phyloP scores from a whole-genome alignment of 2,797 vertebrate genomes.

The Ctenopoma kingsleyae region DNA sequence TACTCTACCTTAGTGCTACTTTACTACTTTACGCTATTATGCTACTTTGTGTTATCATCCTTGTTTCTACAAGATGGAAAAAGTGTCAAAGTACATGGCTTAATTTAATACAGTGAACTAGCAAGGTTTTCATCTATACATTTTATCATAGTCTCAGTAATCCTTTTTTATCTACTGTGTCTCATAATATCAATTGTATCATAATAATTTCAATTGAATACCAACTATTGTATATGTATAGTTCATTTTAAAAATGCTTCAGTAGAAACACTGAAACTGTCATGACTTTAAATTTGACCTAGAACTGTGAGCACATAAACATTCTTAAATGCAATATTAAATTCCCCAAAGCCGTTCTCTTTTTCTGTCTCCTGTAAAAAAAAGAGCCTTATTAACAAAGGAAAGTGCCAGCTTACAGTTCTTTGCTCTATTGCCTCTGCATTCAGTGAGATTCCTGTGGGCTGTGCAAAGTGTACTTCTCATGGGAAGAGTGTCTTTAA shows the following conservation, averaged over 20 bases:
- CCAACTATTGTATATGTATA: background rate
- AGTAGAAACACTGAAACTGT: background rate
- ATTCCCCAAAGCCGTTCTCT: slow-evolving; percentile 45
- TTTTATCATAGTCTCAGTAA: too few species aligned
- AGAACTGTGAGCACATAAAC: slow-evolving; percentile 21
- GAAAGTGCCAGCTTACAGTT: slow-evolving; percentile 55
- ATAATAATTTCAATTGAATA: too few species aligned
- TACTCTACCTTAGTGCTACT: too few species aligned
- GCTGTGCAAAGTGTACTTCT: slow-evolving; percentile 44
- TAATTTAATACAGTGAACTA: too few species aligned
- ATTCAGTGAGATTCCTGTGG: slow-evolving; percentile 53
- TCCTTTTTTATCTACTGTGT: too few species aligned
- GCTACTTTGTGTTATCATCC: too few species aligned
- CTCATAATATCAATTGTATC: too few species aligned
- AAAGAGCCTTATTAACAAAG: slow-evolving; percentile 58
- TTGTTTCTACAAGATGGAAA: too few species aligned
- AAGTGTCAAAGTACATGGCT: too few species aligned
- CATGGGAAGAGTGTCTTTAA: slow-evolving; percentile 61
- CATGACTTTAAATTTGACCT: background rate
- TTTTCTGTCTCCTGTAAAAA: slow-evolving; percentile 12
- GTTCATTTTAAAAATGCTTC: background rate
- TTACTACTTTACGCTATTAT: too few species aligned
- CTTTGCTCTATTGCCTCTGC: slow-evolving; percentile 61
- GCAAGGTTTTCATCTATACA: too few species aligned
- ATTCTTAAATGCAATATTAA: slow-evolving; percentile 40